Conservation (phyloP, 2,888 invertebrate species). For the Dichetophora obliterata region DNA sequence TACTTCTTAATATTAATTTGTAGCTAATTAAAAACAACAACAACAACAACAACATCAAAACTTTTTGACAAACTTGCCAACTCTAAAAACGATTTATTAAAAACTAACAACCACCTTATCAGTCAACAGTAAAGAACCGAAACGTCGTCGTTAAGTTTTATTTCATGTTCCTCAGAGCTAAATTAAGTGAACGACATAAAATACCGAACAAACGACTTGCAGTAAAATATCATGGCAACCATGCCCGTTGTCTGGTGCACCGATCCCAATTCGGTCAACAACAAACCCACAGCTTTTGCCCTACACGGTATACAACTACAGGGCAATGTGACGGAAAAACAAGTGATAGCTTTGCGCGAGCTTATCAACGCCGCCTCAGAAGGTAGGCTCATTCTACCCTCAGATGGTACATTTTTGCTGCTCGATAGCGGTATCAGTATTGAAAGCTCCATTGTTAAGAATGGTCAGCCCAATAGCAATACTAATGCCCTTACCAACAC, state of each 20-base stretch:
- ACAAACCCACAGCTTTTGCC: constrained; percentile 69
- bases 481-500: constrained; percentile 14
- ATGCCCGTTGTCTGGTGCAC: constrained; percentile 71
- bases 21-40: constrained; percentile 12
- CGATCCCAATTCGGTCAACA: constrained; percentile 70
- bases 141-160: not conserved
- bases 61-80: constrained; percentile 43
- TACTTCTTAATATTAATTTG: constrained; percentile 21
- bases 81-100: constrained; percentile 10
- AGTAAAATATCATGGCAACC: constrained; percentile 60
- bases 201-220: not conserved
- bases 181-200: not conserved
- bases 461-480: not conserved
- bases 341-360: constrained; percentile 68
- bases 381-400: constrained; percentile 68
- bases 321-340: constrained; percentile 69
- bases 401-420: constrained; percentile 69
- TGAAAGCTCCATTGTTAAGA: constrained; percentile 66
- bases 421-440: constrained; percentile 69
- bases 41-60: constrained; percentile 26
- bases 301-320: constrained; percentile 70
- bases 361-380: constrained; percentile 69
- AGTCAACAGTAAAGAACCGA: constrained; percentile 1
- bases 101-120: not conserved
- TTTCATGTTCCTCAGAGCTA: no score